Evolutionary conservation across 2,113 vertebrate species (phyloP), one percentile per base, ranked within the genome.

Genomic region (Coryphaenoides rupestris): DNA sequence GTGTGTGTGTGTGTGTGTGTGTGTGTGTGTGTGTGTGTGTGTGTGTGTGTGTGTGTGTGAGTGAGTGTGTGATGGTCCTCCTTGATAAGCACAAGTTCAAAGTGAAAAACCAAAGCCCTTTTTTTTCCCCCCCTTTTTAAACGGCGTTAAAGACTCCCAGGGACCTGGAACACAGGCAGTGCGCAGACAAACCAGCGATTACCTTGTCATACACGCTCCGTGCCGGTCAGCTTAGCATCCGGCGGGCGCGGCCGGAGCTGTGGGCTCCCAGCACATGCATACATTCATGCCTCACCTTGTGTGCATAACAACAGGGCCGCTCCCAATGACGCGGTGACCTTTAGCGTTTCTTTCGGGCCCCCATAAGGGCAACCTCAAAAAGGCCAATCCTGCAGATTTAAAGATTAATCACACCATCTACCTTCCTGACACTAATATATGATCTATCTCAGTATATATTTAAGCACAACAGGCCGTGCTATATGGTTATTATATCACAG

Each of bases 331-430:
- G 14, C 45, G 2, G 0, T 58, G 70, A 76, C 75, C 79, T 78
- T 76, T 76, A 13, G 4, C 58, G 52, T 68, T 63, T 55, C 60
- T 21, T 0, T 0, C 16, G 28, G 15, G 21, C 19, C 2, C 1
- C 21, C 21, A 13, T 26, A 64, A 28, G 47, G 65, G 60, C 28
- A 62, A 57, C 55, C 63, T 67, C 24, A 23, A 62, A 72, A 62
- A 66, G 59, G 58, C 61, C 55, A 66, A 74, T 72, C 60, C 56
- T 67, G 73, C 70, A 76, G 74, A 76, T 79, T 54, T 67, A 70
- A 68, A 76, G 74, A 76, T 79, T 70, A 70, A 82, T 78, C 74
- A 57, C 68, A 47, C 62, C 22, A 26, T 50, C 47, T n/a, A 50
- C 47, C 46, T 55, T 22, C 60, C 54, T 54, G 54, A 67, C 69